Base-by-base conservation (phyloP, 2,113 vertebrate genomes). In the Pollimyrus isidori region DNA sequence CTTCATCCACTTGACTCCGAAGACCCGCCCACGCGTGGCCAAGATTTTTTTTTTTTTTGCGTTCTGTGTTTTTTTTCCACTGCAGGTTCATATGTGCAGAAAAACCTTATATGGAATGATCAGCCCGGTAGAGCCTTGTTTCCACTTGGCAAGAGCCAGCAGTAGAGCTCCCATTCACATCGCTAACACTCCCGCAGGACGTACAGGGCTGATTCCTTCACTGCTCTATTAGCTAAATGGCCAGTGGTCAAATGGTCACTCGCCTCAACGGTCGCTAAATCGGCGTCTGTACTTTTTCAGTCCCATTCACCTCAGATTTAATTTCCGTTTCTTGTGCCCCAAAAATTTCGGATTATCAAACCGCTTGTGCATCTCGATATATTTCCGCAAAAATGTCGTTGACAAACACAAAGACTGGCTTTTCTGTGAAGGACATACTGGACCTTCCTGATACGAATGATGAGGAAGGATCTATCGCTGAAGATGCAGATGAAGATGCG, bases 361-460 rank as follows among this genome's bases (percentile, higher is more conserved):
- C 94, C 91, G 93, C 92, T 93, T 91, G 91, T 91, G 90, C 95
- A 95, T 94, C 93, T 95, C 93, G 92, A 90, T 89, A 53, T 93
- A 92, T 89, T 90, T 87, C 89, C 91, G 93, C 90, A 91, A 94
- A 94, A 91, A 98, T 98, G 97, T 96, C 97, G 91, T 94, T 96
- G 92, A 97, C 96, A 93, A 96, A 93, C 96, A 95, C 95, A 92
- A 98, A 96, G 95, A 97, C 96, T n/a, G 97, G 98, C 15, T 99
- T 98, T 94, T 98, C 97, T 35, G 97, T 99, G 91, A 96, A 97
- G 93, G 97, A 99, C 94, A 97, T 99, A 93, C 94, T 99, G 95
- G 96, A 97, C 89, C 96, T 98, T 52, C 97, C 97, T 13, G 96
- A 97, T 90, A 96, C 96, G 86, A 95, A 95, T 83, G 96, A 97